Percentiles rank a stretch among this genome's conserved stretches.
These are phyloP conservation scores for Megalops cyprinoides DNA, from an alignment of 2,797 vertebrate species.

Conservation along the genomic window DNA sequence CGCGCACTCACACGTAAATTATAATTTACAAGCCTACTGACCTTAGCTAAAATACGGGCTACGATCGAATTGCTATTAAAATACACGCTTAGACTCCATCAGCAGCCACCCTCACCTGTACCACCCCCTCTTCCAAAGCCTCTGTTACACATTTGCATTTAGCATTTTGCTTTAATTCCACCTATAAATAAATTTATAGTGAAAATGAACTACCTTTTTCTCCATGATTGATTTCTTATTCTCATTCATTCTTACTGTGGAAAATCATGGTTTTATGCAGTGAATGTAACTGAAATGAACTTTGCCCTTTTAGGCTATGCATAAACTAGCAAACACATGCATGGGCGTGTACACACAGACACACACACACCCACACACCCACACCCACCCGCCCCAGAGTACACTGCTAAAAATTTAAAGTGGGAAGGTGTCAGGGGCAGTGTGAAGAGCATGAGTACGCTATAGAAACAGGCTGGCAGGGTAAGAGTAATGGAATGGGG, in stretches of 20 bases:
- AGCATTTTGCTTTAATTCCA: too few relatives aligned
- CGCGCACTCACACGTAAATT: constrained; percentile 38
- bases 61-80: constrained; percentile 29
- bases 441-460: too few relatives aligned
- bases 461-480: too few relatives aligned
- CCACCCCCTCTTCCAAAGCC: constrained; percentile 3
- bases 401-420: too few relatives aligned
- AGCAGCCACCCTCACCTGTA: constrained; percentile 35
- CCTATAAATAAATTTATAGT: too few relatives aligned
- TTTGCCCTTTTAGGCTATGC: background rate
- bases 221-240: constrained; percentile 11
- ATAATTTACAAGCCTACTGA: constrained; percentile 48
- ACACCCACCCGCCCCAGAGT: too few relatives aligned
- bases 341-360: background rate
- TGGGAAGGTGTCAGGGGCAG: too few relatives aligned
- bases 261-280: constrained; percentile 24
- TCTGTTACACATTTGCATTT: too few relatives aligned
- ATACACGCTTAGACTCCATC: constrained; percentile 30
- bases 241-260: constrained; percentile 23
- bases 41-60: constrained; percentile 43
- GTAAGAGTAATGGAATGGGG: too few relatives aligned
- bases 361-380: background rate
- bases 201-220: too few relatives aligned
- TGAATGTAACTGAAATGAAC: constrained; percentile 11
- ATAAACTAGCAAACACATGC: background rate